Base-by-base conservation (phyloP, 2,113 vertebrate species). In the Crypturellus undulatus region DNA sequence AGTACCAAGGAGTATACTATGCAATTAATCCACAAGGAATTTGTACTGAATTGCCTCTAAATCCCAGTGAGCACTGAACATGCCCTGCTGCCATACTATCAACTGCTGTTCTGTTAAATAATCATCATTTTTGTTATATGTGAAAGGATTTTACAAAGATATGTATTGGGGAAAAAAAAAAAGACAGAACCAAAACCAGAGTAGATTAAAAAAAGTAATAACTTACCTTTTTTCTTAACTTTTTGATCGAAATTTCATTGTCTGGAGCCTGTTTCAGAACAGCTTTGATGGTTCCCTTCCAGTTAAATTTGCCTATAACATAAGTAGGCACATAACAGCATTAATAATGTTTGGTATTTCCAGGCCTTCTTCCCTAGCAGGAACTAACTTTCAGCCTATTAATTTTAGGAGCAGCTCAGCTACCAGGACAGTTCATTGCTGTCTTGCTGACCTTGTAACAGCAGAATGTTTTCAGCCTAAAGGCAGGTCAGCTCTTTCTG, bases 281-380 rank as follows among this genome's bases (percentile, higher is more conserved):
- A 3, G 99, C 98, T 95, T 98, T 99, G 90, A 99, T 99, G 4
- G 98, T 99, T 91, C 98, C 99, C 60, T 99, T 99, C 99, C 99
- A 99, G 96, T 99, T 99, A 97, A 99, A 99, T 98, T 99, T 99
- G 42, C 98, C 99, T 99, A 79, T 67, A 67, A 94, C 63, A 77
- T 10, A 87, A 87, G 92, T 10, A 82, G 14, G 6, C 20, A n/a
- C 3, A 92, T 30, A 82, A 49, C 18, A 70, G 3, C 0, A 4
- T 87, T 60, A 93, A 22, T 60, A 58, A 79, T 84, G 68, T 22
- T 0, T 38, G 4, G 3, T 52, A 62, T 84, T 76, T 80, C 43
- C 18, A 62, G 1, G 11, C 89, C 5, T 0, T 72, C 28, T 77
- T 81, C 30, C 71, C 9, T 32, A 52, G 6, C 6, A 62, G 6